Evolutionary conservation across 2,797 vertebrate genomes (phyloP), one percentile per base, ranked within the genome.

Genomic region (Numenius phaeopus): DNA sequence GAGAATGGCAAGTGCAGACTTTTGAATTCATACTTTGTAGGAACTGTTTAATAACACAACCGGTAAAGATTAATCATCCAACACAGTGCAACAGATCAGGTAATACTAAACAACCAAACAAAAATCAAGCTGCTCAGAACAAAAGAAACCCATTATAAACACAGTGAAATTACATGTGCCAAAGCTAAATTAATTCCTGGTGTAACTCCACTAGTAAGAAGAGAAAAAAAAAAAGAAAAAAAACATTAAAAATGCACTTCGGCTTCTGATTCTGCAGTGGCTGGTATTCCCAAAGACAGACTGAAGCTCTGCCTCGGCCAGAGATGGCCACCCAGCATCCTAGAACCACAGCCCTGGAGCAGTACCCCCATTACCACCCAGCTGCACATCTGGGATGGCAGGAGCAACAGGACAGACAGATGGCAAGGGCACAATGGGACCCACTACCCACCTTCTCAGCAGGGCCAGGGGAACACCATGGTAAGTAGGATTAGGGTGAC

Each of bases 41-140:
- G 61, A 90, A 67, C 58, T 80, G 37, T 71, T 91, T 59, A 67
- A 50, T 44, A 83, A 71, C 40, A 65, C 4, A 34, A 83, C 57
- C 40, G 21, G 44, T 75, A 67, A 91, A 96, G 88, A 85, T 89
- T 85, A 92, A 90, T 92, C 73, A 67, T 47, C 22, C 57, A 67
- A 57, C 44, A 52, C n/a, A 87, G 81, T 70, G 42, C 83, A 85
- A 90, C 47, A 75, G 18, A 87, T 61, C 90, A 91, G 75, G 87
- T 85, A 80, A 83, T 83, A 85, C 46, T 91, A 87, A 94, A 87
- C 47, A 89, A 85, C 30, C 59, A 85, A 95, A 79, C 64, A 79
- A 79, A 95, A 94, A 34, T 23, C 7, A 11, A 80, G 55, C 59
- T 71, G 52, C 76, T 91, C 20, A 80, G 78, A 81, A 96, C 40